Base-by-base conservation (phyloP, 2,797 vertebrate species). In the Eurystomus glaucurus region DNA sequence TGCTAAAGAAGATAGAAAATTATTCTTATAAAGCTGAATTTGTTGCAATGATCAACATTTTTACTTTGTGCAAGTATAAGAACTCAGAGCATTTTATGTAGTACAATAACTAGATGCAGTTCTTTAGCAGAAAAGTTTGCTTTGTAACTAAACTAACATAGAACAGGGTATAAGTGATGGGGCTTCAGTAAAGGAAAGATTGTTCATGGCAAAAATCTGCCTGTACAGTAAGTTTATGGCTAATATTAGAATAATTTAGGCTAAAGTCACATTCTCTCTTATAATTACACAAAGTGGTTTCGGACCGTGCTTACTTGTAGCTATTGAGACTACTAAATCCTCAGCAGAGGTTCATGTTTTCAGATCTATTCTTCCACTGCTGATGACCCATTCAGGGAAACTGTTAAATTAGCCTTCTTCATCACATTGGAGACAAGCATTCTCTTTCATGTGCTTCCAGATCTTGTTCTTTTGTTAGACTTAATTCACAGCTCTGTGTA, bases 11-110 rank as follows among this genome's bases (percentile, higher is more conserved):
- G 14, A 25, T 2, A 78, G 69, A 87, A 92, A 88, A 52, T 52
- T 41, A 66, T 90, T 94, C 43, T 78, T 90, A n/a, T 43, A 86
- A 75, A 96, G 35, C 25, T 87, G 71, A 58, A 62, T 92, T 93
- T 94, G n/a, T 60, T 93, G 75, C 78, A 90, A 55, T 74, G 87
- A 90, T 62, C 23, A 78, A 55, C 65, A 54, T 3, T 70, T 57
- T 76, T 80, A 94, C 31, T 88, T 92, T 33, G 4, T 83, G 10
- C 6, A 82, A 71, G 6, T 19, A 41, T 18, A 72, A 68, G 31
- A 52, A 39, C 6, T 78, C 35, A 61, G n/a, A 62, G 4, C 9
- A 65, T 22, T 71, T 71, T 82, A 37, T 48, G 51, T 18, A 39
- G 23, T 12, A 43, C 9, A 2, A 4, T 50, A 48, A 54, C 9